A percentile compares a stretch with the other conserved stretches of the same genome.
These are phyloP conservation scores for Paratrypauchen microcephalus DNA, from an alignment of 2,797 vertebrate genomes.

Conservation along the genomic window DNA sequence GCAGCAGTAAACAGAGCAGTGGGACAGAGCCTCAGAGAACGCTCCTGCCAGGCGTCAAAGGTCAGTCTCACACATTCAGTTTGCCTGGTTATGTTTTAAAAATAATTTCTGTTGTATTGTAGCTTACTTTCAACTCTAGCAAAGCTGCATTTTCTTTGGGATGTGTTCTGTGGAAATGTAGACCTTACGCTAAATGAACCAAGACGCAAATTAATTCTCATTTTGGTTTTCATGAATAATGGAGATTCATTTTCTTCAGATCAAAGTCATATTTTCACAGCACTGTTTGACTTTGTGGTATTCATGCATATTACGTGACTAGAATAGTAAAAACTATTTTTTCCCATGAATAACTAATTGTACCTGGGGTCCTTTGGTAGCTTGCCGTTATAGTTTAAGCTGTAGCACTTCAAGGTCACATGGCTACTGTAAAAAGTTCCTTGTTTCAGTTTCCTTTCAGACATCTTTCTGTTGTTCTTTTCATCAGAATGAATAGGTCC, in stretches of 20 bases:
- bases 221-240: slow-evolving; percentile 56
- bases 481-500: slow-evolving; percentile 35
- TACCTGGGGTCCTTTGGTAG: slow-evolving; percentile 25
- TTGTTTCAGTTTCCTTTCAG: slow-evolving; percentile 38
- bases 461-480: slow-evolving; percentile 34
- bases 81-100: slow-evolving; percentile 7
- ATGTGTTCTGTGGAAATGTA: slow-evolving; percentile 19
- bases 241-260: slow-evolving; percentile 53
- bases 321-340: slow-evolving; percentile 30
- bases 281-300: slow-evolving; percentile 47
- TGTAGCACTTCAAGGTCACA: slow-evolving; percentile 55
- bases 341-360: slow-evolving; percentile 34
- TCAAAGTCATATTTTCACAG: slow-evolving; percentile 46
- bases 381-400: slow-evolving; percentile 32
- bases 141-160: slow-evolving; percentile 9
- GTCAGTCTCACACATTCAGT: slow-evolving; percentile 58
- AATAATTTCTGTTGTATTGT: slow-evolving; percentile 15
- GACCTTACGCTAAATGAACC: slow-evolving; percentile 45
- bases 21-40: slow-evolving; percentile 83
- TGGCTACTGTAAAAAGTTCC: slow-evolving; percentile 23
- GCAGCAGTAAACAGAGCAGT: slow-evolving; percentile 77
- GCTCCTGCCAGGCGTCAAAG: slow-evolving; percentile 85
- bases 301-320: slow-evolving; percentile 35
- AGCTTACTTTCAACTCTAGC: slow-evolving; percentile 5
- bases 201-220: slow-evolving; percentile 50